phyloP scores from a whole-genome alignment of 2,797 vertebrate species.

The Cuniculus paca region DNA sequence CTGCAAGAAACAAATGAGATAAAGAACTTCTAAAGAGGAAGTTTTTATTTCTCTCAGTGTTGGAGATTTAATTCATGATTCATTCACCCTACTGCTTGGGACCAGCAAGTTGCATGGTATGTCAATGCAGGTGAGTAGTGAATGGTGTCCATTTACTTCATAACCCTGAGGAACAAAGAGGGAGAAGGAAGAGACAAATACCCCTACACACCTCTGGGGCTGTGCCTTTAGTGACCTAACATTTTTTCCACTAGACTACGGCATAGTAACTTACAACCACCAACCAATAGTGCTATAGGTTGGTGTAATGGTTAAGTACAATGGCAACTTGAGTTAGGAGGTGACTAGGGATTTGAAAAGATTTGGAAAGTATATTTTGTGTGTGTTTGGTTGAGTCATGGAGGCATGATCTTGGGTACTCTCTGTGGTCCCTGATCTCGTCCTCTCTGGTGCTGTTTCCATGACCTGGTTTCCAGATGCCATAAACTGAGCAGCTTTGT shows the following conservation, averaged over 20 bases:
- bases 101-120: background rate
- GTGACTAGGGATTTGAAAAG: too few species aligned
- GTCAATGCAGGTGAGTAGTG: background rate
- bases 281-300: too few species aligned
- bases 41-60: background rate
- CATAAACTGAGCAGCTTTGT: background rate
- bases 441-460: too few species aligned
- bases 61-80: background rate
- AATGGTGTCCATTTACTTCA: background rate
- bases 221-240: too few species aligned
- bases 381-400: background rate
- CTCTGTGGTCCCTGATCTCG: background rate
- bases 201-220: too few species aligned
- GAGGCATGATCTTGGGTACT: background rate
- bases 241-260: too few species aligned
- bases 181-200: background rate
- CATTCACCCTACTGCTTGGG: background rate
- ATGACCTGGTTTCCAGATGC: background rate
- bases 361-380: too few species aligned
- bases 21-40: background rate
- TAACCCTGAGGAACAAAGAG: background rate
- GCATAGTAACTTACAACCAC: too few species aligned
- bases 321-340: too few species aligned
- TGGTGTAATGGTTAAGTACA: too few species aligned
- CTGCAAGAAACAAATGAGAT: background rate